These are phyloP conservation scores for Penaeus chinensis DNA, from an alignment of 1,140 invertebrate species.

Conservation along the genomic window DNA sequence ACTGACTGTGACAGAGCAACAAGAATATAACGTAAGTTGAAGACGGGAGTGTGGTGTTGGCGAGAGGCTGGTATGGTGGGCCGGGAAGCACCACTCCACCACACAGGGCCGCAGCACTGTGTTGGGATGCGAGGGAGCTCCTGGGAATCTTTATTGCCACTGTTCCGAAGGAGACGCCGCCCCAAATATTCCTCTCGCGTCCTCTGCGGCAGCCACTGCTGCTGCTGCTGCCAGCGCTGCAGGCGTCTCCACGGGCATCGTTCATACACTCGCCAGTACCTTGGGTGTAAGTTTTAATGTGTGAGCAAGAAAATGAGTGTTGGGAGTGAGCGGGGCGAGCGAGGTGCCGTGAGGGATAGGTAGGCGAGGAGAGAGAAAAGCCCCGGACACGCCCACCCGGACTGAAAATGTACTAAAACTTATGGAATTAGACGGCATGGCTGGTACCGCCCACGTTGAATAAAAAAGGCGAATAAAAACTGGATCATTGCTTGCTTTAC, in stretches of 20 bases:
- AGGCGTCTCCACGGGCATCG: constrained; percentile 40
- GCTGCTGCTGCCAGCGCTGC: constrained; percentile 31
- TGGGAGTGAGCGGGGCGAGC: not conserved
- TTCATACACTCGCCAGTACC: constrained; percentile 18
- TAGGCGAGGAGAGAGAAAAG: not conserved
- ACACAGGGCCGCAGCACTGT: constrained; percentile 13
- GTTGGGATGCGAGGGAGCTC: constrained; percentile 55
- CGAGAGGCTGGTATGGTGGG: not conserved
- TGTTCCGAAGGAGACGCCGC: constrained; percentile 53
- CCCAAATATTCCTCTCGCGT: constrained; percentile 60
- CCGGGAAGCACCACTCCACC: not conserved
- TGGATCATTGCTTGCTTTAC: constrained; percentile 54
- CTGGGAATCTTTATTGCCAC: constrained; percentile 58
- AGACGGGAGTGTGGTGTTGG: not conserved
- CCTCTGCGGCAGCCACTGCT: constrained; percentile 60
- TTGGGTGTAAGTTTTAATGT: not conserved
- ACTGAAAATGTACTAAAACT: constrained; percentile 42
- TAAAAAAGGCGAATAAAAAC: constrained; percentile 45
- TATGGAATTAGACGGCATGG: constrained; percentile 23
- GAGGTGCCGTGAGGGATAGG: constrained; percentile 16
- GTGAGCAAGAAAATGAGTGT: not conserved
- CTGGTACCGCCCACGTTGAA: constrained; percentile 43
- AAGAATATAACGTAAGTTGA: no score
- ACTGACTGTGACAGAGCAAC: no score
- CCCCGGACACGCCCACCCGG: not conserved